phyloP scores from a whole-genome alignment of 2,113 vertebrate genomes.

The Notarius lentiginosus region DNA sequence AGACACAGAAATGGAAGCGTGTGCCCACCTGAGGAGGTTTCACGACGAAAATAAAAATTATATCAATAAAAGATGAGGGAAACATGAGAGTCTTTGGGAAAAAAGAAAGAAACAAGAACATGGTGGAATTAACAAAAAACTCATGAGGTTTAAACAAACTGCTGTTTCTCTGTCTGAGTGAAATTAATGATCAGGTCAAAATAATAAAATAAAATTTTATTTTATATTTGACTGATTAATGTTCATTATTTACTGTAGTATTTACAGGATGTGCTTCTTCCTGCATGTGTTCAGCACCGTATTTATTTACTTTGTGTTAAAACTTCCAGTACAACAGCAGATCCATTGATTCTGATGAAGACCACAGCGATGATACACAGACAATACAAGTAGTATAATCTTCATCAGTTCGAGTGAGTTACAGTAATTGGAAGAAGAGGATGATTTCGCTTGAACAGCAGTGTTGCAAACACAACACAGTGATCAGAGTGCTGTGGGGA shows the following conservation, averaged over 20 bases:
- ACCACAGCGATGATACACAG: too few species aligned
- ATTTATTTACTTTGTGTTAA: too few species aligned
- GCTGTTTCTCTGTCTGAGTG: not conserved
- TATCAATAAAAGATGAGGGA: not conserved
- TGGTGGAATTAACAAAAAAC: not conserved
- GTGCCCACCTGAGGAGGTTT: not conserved
- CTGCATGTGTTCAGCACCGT: too few species aligned
- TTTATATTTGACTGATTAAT: not conserved
- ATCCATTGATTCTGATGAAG: too few species aligned
- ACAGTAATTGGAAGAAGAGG: too few species aligned
- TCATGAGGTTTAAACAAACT: not conserved
- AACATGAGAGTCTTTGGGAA: not conserved
- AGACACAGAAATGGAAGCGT: not conserved
- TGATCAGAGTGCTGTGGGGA: too few species aligned
- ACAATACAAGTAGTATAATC: too few species aligned
- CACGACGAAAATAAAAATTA: not conserved
- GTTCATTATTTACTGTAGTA: not conserved
- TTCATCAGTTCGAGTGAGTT: too few species aligned
- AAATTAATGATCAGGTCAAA: not conserved
- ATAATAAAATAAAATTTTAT: not conserved
- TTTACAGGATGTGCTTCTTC: too few species aligned
- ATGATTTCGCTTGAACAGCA: too few species aligned
- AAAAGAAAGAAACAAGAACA: not conserved
- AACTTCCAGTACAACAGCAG: too few species aligned
- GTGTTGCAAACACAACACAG: too few species aligned